Percentiles rank a stretch among this genome's conserved stretches.
Evolutionary conservation across 2,113 vertebrate genomes (phyloP).

Genomic region (Riparia riparia): DNA sequence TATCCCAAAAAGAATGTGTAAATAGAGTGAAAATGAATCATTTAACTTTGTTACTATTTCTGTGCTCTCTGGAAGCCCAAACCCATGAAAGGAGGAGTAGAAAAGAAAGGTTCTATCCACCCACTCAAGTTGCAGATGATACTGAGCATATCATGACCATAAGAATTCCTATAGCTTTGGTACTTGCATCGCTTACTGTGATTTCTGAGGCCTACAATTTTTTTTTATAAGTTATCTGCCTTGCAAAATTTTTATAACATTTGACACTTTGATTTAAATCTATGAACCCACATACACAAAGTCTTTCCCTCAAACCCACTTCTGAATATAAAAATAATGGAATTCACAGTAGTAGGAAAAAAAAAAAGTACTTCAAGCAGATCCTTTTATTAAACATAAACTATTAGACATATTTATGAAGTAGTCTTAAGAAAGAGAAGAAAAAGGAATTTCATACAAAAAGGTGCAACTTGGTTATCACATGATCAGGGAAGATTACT

Average conservation of each 20-base stretch:
- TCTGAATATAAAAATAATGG: not conserved
- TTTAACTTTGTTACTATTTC: not conserved
- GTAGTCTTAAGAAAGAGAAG: not conserved
- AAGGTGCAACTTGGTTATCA: not conserved
- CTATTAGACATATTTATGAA: not conserved
- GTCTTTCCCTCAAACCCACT: not conserved
- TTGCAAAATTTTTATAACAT: not conserved
- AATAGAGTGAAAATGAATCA: not conserved
- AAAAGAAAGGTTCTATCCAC: not conserved
- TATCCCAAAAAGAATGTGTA: not conserved
- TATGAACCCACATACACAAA: not conserved
- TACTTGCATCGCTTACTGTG: not conserved
- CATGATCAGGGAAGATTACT: not conserved
- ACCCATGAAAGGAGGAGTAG: not conserved
- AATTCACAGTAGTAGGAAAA: not conserved
- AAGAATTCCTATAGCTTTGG: not conserved
- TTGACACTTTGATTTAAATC: not conserved
- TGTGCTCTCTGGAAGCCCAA: not conserved
- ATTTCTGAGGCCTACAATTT: not conserved
- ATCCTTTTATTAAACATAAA: not conserved
- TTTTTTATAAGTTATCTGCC: not conserved
- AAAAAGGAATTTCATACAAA: not conserved
- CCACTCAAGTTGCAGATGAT: not conserved
- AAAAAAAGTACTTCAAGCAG: not conserved
- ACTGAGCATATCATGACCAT: not conserved